phyloP scores from a whole-genome alignment of 2,888 invertebrate genomes.

The Andricus curvator region DNA sequence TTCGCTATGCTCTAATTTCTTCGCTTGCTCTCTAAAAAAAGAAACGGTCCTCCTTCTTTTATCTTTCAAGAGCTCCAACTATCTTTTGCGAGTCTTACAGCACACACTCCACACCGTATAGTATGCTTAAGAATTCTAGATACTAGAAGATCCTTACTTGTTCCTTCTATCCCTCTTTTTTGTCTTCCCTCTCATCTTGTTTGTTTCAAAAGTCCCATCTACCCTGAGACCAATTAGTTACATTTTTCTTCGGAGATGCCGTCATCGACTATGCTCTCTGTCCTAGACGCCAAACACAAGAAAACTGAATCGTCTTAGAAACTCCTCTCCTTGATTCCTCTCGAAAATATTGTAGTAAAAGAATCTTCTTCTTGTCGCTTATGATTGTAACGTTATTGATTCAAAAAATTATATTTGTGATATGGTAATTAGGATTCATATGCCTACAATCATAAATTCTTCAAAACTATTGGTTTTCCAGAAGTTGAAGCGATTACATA shows the following conservation, averaged over 20 bases:
- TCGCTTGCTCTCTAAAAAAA: conserved; percentile 72
- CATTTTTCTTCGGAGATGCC: conserved; percentile 71
- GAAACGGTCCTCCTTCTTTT: conserved; percentile 67
- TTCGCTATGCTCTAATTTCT: conserved; percentile 70
- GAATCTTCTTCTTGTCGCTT: background rate
- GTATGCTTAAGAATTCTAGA: conserved; percentile 76
- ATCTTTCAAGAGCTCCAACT: conserved; percentile 73
- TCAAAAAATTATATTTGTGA: too few species aligned
- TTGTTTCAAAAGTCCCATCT: conserved; percentile 72
- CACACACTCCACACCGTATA: conserved; percentile 68
- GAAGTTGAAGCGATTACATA: background rate
- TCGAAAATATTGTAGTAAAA: background rate
- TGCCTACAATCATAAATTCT: too few species aligned
- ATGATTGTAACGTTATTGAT: background rate
- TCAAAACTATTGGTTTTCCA: too few species aligned
- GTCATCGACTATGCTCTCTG: conserved; percentile 67
- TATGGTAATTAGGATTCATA: too few species aligned
- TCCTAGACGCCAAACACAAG: conserved; percentile 29
- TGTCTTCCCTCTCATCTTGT: conserved; percentile 65
- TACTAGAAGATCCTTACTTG: conserved; percentile 67
- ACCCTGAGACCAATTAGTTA: conserved; percentile 76
- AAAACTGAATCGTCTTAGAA: background rate
- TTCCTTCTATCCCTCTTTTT: conserved; percentile 55
- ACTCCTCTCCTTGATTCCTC: background rate
- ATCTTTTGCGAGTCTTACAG: conserved; percentile 72